These are phyloP conservation scores for Sipha flava DNA, from an alignment of 1,140 invertebrate species.

Conservation along the genomic window DNA sequence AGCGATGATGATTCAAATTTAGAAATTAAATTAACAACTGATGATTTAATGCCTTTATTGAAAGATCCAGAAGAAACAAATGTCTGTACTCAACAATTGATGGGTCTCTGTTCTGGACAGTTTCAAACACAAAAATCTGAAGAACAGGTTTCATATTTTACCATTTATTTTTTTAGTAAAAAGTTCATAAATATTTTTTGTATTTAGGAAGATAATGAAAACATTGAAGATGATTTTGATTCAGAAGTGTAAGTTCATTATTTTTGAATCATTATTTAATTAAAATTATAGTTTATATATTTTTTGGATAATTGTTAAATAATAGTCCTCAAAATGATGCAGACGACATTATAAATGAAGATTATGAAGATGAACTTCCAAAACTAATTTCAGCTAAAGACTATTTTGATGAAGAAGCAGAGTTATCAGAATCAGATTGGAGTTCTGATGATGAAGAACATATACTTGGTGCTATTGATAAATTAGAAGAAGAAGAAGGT, in stretches of 20 bases:
- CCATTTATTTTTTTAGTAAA: not conserved
- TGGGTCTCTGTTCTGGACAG: constrained; percentile 7
- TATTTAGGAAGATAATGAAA: not conserved
- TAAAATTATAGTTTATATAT: not conserved
- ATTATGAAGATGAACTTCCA: not conserved
- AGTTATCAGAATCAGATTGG: constrained; percentile 20
- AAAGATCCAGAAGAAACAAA: not conserved
- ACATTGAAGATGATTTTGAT: not conserved
- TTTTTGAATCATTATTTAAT: not conserved
- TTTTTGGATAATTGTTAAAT: not conserved
- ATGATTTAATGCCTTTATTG: not conserved
- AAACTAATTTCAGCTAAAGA: constrained; percentile 9
- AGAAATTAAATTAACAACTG: not conserved
- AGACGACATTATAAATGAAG: not conserved
- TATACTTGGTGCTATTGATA: not conserved
- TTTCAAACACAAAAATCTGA: not conserved
- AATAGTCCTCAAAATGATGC: not conserved
- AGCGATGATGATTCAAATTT: not conserved
- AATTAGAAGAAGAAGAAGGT: constrained; percentile 57
- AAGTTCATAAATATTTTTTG: not conserved
- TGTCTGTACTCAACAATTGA: not conserved
- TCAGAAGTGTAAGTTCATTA: constrained; percentile 2
- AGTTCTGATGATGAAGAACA: constrained; percentile 16
- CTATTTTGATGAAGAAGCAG: constrained; percentile 13
- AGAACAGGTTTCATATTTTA: not conserved